Evolutionary conservation across 2,888 invertebrate species (phyloP).

Genomic region (Diachrysia chrysitis): DNA sequence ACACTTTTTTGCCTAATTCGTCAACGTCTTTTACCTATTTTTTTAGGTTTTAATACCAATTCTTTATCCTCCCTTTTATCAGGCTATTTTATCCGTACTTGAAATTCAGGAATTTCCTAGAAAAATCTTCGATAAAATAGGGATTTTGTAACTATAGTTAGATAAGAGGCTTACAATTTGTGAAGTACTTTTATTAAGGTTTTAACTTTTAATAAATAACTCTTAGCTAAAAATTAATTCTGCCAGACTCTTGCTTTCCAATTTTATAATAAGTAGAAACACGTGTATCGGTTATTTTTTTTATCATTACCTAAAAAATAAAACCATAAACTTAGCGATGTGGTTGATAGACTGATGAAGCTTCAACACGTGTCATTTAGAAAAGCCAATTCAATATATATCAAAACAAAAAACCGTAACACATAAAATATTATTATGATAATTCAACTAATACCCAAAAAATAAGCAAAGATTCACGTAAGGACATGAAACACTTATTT

Average conservation of each 20-base stretch:
- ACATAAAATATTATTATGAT: not conserved
- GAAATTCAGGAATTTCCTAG: not conserved
- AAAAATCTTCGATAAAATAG: not conserved
- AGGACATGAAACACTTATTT: slow-evolving; percentile 37
- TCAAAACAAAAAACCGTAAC: not conserved
- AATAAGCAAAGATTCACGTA: slow-evolving; percentile 12
- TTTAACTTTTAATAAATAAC: too few species aligned
- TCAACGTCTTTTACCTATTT: slow-evolving; percentile 35
- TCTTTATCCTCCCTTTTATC: not conserved
- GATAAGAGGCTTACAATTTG: not conserved
- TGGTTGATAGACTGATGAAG: too few species aligned
- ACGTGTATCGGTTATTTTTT: too few species aligned
- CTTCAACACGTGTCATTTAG: not conserved
- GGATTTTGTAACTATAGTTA: not conserved
- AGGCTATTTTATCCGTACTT: not conserved
- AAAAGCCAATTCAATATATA: not conserved
- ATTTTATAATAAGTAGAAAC: too few species aligned
- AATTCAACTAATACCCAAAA: slow-evolving; percentile 8
- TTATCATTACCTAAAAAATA: too few species aligned
- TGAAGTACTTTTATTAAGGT: too few species aligned
- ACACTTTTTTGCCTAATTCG: slow-evolving; percentile 32
- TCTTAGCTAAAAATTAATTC: too few species aligned
- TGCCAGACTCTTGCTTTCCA: too few species aligned
- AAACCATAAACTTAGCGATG: too few species aligned
- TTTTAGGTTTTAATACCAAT: not conserved